These are phyloP conservation scores for Plecturocebus donacophilus DNA, from an alignment of 2,113 vertebrate genomes.

Conservation along the genomic window DNA sequence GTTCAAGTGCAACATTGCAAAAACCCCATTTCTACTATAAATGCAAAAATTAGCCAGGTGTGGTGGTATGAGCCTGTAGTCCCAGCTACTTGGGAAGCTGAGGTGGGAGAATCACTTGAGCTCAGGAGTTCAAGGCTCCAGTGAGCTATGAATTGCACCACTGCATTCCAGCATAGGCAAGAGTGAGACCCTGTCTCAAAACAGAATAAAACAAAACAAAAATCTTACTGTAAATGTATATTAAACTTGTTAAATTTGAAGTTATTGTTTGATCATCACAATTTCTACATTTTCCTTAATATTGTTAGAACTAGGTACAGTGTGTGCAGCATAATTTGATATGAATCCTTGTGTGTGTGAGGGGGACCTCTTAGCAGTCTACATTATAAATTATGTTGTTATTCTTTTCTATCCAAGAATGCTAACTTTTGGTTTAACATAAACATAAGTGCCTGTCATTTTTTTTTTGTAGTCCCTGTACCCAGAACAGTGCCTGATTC, in stretches of 20 bases:
- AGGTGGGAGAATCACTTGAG: no score
- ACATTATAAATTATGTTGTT: not conserved
- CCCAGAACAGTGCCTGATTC: not conserved
- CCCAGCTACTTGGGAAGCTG: no score
- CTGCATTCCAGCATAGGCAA: no score
- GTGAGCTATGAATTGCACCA: no score
- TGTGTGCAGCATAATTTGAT: not conserved
- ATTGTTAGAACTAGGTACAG: not conserved
- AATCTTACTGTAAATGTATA: not conserved
- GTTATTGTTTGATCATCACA: slow-evolving; percentile 18
- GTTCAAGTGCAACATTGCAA: no score
- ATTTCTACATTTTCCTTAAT: slow-evolving; percentile 12
- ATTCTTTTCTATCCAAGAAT: slow-evolving; percentile 37
- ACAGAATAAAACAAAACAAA: not conserved
- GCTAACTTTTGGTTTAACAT: slow-evolving; percentile 28
- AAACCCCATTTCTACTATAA: no score
- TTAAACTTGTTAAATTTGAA: not conserved
- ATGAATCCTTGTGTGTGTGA: not conserved
- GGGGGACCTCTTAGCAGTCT: not conserved
- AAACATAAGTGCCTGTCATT: not conserved
- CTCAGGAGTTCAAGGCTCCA: no score
- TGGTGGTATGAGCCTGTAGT: no score
- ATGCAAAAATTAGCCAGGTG: no score
- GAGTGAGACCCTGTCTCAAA: no score
- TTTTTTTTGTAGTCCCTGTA: not conserved